Conservation (phyloP, 1,140 invertebrate species). For the Hycleus cichorii region DNA sequence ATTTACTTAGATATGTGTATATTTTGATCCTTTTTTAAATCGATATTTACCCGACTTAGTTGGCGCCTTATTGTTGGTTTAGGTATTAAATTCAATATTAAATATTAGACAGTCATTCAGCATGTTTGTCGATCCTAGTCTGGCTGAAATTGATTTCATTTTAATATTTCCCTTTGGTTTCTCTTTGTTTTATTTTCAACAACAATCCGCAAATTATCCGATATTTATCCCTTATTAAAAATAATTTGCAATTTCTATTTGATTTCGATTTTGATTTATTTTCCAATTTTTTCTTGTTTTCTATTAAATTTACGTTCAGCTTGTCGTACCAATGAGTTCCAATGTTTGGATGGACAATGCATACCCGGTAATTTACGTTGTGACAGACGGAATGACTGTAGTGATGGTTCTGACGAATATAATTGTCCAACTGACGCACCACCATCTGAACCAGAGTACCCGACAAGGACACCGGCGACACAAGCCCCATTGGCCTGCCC, state of each 20-base stretch:
- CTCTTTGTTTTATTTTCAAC: too few species aligned
- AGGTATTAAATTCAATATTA: too few species aligned
- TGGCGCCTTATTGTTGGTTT: too few species aligned
- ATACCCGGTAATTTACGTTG: slow-evolving; percentile 57
- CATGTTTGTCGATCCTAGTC: too few species aligned
- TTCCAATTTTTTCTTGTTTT: slow-evolving; percentile 22
- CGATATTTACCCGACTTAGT: too few species aligned
- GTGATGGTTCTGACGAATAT: slow-evolving; percentile 69
- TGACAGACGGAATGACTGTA: slow-evolving; percentile 62
- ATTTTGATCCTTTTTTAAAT: too few species aligned
- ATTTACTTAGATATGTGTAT: too few species aligned
- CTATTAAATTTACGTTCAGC: slow-evolving; percentile 28
- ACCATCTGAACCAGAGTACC: slow-evolving; percentile 21
- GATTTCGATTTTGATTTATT: slow-evolving; percentile 16
- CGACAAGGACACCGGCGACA: slow-evolving; percentile 18
- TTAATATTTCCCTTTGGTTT: too few species aligned
- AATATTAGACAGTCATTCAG: too few species aligned
- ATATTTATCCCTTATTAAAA: too few species aligned
- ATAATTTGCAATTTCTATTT: neutral
- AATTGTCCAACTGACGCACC: slow-evolving; percentile 35
- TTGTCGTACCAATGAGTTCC: slow-evolving; percentile 72
- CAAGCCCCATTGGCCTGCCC: slow-evolving; percentile 38
- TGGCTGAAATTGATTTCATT: too few species aligned
- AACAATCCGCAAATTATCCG: too few species aligned
- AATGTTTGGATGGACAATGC: slow-evolving; percentile 68